Evolutionary conservation across 1,140 invertebrate species (phyloP).

Genomic region (Archivesica marissinica): DNA sequence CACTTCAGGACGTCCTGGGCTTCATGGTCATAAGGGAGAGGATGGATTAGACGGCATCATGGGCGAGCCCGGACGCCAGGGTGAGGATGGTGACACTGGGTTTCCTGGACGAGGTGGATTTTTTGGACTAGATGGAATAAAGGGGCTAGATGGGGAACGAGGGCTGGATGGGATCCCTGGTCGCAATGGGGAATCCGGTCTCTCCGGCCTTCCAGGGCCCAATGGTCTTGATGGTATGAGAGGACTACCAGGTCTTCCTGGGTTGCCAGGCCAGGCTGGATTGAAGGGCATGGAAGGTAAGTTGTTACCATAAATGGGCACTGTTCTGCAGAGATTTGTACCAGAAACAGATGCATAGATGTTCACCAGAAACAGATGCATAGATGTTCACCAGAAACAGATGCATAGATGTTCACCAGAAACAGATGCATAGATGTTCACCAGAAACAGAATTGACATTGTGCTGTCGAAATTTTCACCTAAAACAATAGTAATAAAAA

Average conservation of each 20-base stretch:
- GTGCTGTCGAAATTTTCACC: background rate
- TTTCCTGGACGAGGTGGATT: constrained; percentile 17
- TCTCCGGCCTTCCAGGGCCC: constrained; percentile 86
- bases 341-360: no score
- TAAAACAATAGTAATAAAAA: no score
- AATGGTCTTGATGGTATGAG: constrained; percentile 88
- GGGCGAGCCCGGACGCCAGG: constrained; percentile 37
- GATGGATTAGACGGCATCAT: constrained; percentile 33
- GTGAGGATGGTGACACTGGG: constrained; percentile 22
- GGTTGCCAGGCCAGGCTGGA: constrained; percentile 32
- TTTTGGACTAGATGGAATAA: constrained; percentile 42
- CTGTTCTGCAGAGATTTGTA: background rate
- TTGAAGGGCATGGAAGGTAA: constrained; percentile 42
- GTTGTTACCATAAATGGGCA: background rate
- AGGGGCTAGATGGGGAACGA: constrained; percentile 27
- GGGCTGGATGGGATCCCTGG: constrained; percentile 89
- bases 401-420: no score
- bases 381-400: no score
- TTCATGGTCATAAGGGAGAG: constrained; percentile 28
- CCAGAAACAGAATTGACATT: no score
- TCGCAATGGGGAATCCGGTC: constrained; percentile 86
- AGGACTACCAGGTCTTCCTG: constrained; percentile 89
- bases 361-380: no score
- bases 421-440: no score
- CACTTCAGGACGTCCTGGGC: background rate